phyloP scores from a whole-genome alignment of 1,140 invertebrate genomes.

The Drosophila serrata region DNA sequence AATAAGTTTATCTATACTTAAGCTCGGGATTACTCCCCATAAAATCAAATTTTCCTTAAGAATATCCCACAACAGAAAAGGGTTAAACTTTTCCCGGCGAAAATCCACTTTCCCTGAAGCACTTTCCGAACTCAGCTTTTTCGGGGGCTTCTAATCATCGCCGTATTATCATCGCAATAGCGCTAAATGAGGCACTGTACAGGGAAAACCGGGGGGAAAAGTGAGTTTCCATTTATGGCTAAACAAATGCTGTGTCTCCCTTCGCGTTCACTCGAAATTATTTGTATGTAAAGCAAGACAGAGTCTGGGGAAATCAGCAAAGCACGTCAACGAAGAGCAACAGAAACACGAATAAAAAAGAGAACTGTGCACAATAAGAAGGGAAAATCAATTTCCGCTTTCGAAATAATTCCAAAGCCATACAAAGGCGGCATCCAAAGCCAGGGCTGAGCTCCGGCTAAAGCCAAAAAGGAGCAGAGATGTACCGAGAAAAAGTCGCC shows the following conservation, averaged over 20 bases:
- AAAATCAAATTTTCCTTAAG: not conserved
- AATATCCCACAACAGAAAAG: not conserved
- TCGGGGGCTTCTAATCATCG: conserved; percentile 37
- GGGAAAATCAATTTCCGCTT: conserved; percentile 83
- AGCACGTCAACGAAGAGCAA: conserved; percentile 54
- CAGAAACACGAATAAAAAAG: conserved; percentile 52
- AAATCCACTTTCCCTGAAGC: conserved; percentile 21
- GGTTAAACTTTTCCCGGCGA: not conserved
- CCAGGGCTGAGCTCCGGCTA: conserved; percentile 56
- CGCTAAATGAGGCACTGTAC: conserved; percentile 11
- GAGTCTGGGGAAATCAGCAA: conserved; percentile 45
- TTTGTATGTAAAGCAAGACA: conserved; percentile 41
- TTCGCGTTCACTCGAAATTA: conserved; percentile 17
- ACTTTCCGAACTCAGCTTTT: conserved; percentile 7
- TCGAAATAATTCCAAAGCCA: conserved; percentile 82
- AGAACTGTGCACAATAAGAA: conserved; percentile 77
- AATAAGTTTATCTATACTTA: not conserved
- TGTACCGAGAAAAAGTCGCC: conserved; percentile 66
- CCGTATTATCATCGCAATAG: conserved; percentile 34
- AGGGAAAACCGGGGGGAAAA: conserved; percentile 5
- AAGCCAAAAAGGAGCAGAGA: conserved; percentile 25
- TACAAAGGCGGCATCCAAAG: conserved; percentile 70
- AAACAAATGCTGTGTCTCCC: conserved; percentile 14
- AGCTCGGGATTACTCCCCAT: not conserved
- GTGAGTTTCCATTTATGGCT: conserved; percentile 31